Evolutionary conservation across 2,888 invertebrate genomes (phyloP), one percentile per base, ranked within the genome.

Genomic region (Mallateleia sp.): DNA sequence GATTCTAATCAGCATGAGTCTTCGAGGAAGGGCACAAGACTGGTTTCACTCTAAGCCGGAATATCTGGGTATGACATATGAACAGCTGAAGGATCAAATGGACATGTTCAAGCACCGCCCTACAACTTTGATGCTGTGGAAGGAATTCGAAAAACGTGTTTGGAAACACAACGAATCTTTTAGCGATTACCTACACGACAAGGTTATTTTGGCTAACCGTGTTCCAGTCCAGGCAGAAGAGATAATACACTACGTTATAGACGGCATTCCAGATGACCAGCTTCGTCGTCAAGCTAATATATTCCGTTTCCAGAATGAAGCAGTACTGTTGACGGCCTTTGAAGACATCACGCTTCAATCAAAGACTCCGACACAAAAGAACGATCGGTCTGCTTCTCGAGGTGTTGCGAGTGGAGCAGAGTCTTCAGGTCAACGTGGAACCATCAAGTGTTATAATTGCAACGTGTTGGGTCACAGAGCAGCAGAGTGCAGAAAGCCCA

Each of bases 41-140:
- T 88, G 88, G 85, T 89, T 89, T 18, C 67, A 88, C 20, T 89
- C 87, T 11, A 82, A 80, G 25, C 67, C 88, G 3, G 82, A 85
- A 18, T 58, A 88, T 22, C 22, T 89, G 0, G 47, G 11, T 3
- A 45, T 86, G 52, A 69, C 66, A 15, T 54, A 38, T 9, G 24
- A 54, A 11, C 32, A 69, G 20, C 18, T 88, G 32, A 18, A 82
- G 34, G 11, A 7, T 0, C 52, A 38, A 18, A 47, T 88, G 69
- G 32, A 60, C 20, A 86, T 87, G 77, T 89, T 86, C 15, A 74
- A 88, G 24, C 83, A 75, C 24, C 87, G 83, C 9, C 67, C 56
- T n/a, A 80, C 52, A 5, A 85, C 72, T 20, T 25, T 86, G 15
- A 20, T 18, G 2, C 20, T 89, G 7, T 80, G 85, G 0, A 80